Conservation (phyloP, 2,888 invertebrate genomes). For the Athripsodes cinereus region DNA sequence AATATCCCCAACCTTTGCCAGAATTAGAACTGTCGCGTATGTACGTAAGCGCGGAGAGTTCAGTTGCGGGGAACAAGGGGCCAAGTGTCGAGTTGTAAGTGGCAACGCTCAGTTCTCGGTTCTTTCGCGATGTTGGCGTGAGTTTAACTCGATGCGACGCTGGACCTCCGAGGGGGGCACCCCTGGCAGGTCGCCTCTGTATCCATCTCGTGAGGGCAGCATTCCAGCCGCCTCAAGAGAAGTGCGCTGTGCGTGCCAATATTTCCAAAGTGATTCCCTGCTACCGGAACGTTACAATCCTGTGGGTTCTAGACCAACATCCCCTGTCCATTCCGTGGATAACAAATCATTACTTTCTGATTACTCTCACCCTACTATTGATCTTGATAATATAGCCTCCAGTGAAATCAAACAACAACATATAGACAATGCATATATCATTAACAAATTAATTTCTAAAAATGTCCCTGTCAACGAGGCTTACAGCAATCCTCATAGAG, state of each 20-base stretch:
- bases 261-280: slow-evolving; percentile 73
- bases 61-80: slow-evolving; percentile 12
- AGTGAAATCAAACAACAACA: neutral
- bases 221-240: slow-evolving; percentile 68
- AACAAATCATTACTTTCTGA: neutral
- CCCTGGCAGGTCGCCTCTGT: slow-evolving; percentile 55
- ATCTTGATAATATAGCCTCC: neutral
- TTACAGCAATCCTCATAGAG: neutral
- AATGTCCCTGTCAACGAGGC: neutral
- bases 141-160: slow-evolving; percentile 46
- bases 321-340: slow-evolving; percentile 3
- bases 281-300: slow-evolving; percentile 58
- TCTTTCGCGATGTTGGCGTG: slow-evolving; percentile 5
- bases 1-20: slow-evolving; percentile 14
- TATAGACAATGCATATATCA: no score
- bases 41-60: slow-evolving; percentile 4
- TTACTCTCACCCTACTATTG: neutral
- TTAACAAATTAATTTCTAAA: neutral
- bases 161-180: slow-evolving; percentile 65
- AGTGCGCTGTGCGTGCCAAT: slow-evolving; percentile 82
- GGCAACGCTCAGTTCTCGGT: slow-evolving; percentile 1
- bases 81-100: slow-evolving; percentile 4
- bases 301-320: slow-evolving; percentile 6
- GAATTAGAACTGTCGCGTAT: slow-evolving; percentile 19
- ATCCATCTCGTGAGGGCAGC: slow-evolving; percentile 66